Evolutionary conservation across 2,888 invertebrate genomes (phyloP).

Genomic region (Plebejus melissa): DNA sequence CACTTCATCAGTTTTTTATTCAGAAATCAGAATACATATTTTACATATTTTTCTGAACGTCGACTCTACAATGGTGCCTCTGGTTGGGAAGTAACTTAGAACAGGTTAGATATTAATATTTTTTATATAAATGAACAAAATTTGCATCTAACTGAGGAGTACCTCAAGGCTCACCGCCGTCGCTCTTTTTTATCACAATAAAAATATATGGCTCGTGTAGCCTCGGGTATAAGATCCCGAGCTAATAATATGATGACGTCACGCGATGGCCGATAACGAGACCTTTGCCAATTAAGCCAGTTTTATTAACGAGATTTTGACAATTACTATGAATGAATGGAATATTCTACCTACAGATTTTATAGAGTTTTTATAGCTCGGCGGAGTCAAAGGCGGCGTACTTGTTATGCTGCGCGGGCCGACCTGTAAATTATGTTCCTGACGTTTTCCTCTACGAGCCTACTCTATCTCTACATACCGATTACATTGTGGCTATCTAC

Average conservation of each 20-base stretch:
- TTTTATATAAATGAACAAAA: background rate
- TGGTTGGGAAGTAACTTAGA: no score
- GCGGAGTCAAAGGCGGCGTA: slow-evolving; percentile 4
- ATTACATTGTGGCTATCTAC: no score
- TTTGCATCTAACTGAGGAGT: background rate
- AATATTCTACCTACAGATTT: slow-evolving; percentile 11
- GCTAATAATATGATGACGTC: background rate
- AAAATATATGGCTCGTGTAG: slow-evolving; percentile 5
- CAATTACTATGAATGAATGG: slow-evolving; percentile 16
- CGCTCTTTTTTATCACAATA: slow-evolving; percentile 6
- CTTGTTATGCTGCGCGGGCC: background rate
- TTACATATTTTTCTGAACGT: no score
- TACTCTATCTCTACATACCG: no score
- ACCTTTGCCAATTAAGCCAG: background rate
- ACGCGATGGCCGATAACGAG: slow-evolving; percentile 5
- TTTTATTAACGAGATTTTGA: slow-evolving; percentile 9
- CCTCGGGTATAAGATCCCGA: background rate
- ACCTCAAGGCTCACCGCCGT: background rate
- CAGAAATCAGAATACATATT: no score
- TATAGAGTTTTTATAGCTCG: background rate
- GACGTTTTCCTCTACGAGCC: background rate
- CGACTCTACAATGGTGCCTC: no score
- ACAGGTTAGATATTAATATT: no score
- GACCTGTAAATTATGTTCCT: slow-evolving; percentile 1
- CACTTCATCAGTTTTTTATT: no score